Base-by-base conservation (phyloP, 2,888 invertebrate genomes). In the Falcaria lacertinaria region DNA sequence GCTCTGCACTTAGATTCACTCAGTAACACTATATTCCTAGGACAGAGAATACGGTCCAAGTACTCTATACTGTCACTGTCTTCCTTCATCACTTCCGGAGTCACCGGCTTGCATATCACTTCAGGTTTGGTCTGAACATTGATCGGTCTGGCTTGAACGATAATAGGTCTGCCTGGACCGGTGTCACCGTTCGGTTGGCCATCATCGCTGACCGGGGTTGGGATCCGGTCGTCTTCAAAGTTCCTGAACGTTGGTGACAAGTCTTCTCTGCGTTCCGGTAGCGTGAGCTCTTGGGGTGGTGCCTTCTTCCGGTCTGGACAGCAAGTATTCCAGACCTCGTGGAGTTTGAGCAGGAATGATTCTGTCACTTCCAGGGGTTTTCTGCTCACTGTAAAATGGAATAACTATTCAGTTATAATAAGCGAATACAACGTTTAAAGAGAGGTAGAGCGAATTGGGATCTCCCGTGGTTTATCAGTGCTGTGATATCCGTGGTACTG, bases 11-110 rank as follows among this genome's bases (percentile, higher is more conserved):
- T 63, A 0, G 71, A 55, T 0, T 56, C 60, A 50, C 72, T 74
- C 2, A 89, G 44, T 28, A 89, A 36, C 44, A 80, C 68, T 15
- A 89, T 73, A 43, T 89, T 89, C 8, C 89, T 63, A 0, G 86
- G 76, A 48, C 88, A 85, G 11, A 89, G 47, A 0, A 89, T 64
- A 0, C 84, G 61, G n/a, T 81, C 74, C 40, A 89, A 89, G 44
- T 74, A 78, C 44, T 76, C 75, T 1, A 80, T 43, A 0, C 19
- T 19, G 19, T 19, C 6, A 6, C 19, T 4, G 0, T 35, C 35
- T 4, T 4, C 16, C 2, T n/a, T n/a, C 13, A 16, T 39, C n/a
- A 13, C 16, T 19, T 34, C n/a, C n/a, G n/a, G n/a, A n/a, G n/a
- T n/a, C n/a, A n/a, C n/a, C n/a, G n/a, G n/a, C n/a, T n/a, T n/a